These are phyloP conservation scores for Nannospalax galili DNA, from an alignment of 2,113 vertebrate species.

Conservation along the genomic window DNA sequence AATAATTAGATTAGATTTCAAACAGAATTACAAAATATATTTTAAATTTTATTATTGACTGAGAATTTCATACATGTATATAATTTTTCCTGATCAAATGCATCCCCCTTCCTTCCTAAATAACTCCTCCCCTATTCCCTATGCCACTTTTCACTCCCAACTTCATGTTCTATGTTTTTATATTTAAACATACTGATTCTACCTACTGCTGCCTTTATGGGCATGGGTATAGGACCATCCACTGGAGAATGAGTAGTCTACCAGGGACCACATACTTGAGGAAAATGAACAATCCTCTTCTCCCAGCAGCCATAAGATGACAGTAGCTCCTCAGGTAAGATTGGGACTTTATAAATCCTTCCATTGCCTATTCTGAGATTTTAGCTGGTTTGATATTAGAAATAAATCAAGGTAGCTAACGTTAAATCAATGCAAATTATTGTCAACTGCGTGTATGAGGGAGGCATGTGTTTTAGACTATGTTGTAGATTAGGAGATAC, in stretches of 20 bases:
- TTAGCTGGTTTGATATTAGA: not conserved
- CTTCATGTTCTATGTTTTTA: not conserved
- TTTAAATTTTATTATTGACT: not conserved
- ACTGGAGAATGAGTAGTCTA: fast-evolving
- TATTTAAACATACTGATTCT: too few species aligned
- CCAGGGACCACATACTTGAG: not conserved
- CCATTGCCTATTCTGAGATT: not conserved
- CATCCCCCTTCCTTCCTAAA: too few species aligned
- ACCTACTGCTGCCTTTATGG: not conserved
- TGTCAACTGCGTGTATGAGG: not conserved
- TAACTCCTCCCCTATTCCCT: not conserved
- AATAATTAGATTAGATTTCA: not conserved
- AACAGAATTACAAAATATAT: not conserved
- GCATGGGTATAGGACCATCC: not conserved
- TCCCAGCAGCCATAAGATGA: not conserved
- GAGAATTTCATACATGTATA: not conserved
- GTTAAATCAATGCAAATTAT: not conserved
- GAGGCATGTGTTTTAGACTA: not conserved
- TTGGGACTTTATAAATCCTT: not conserved
- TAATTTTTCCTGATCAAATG: not conserved
- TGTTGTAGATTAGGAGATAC: not conserved
- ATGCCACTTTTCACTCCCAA: too few species aligned
- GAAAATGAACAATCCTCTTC: not conserved
- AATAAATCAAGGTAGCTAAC: not conserved
- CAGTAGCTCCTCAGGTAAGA: not conserved